These are phyloP conservation scores for Beris chalybata DNA, from an alignment of 2,888 invertebrate species.

Conservation along the genomic window DNA sequence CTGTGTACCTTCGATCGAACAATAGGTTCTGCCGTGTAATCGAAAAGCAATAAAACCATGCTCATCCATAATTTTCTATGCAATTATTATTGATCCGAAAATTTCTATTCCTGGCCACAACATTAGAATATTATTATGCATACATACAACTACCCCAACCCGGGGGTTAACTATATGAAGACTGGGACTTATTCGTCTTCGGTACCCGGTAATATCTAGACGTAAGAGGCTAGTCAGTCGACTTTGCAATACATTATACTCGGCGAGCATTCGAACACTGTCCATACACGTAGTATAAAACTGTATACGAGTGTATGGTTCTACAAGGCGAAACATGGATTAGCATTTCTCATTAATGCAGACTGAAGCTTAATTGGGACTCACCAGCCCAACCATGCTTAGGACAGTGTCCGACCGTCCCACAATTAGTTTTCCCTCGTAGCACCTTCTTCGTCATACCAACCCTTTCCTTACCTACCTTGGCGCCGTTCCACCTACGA, in stretches of 20 bases:
- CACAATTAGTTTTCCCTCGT: slow-evolving; percentile 39
- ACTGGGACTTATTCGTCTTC: slow-evolving; percentile 14
- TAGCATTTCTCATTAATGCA: slow-evolving; percentile 43
- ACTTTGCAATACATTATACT: slow-evolving; percentile 23
- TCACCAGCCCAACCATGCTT: slow-evolving; percentile 38
- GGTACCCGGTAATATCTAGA: slow-evolving; percentile 8
- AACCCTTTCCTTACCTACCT: slow-evolving; percentile 11
- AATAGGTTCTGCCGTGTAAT: too few relatives aligned
- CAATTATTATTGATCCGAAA: slow-evolving; percentile 39
- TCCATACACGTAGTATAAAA: slow-evolving; percentile 3
- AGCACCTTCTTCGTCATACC: slow-evolving; percentile 1
- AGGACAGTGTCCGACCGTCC: slow-evolving; percentile 38
- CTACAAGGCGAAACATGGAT: slow-evolving; percentile 40
- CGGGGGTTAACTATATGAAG: too few relatives aligned
- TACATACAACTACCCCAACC: slow-evolving; percentile 8
- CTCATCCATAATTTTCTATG: slow-evolving; percentile 29
- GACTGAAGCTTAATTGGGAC: slow-evolving; percentile 42
- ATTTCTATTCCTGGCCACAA: slow-evolving; percentile 35
- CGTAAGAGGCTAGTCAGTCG: slow-evolving; percentile 24
- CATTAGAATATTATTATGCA: slow-evolving; percentile 40
- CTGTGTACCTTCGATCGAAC: too few relatives aligned
- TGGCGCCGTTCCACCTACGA: neutral
- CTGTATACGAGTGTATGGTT: slow-evolving; percentile 18
- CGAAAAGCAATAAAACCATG: neutral
- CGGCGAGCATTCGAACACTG: slow-evolving; percentile 24